Percentiles rank a stretch among this genome's conserved stretches.
Evolutionary conservation across 2,113 vertebrate species (phyloP).

Genomic region (Ochotona curzoniae): DNA sequence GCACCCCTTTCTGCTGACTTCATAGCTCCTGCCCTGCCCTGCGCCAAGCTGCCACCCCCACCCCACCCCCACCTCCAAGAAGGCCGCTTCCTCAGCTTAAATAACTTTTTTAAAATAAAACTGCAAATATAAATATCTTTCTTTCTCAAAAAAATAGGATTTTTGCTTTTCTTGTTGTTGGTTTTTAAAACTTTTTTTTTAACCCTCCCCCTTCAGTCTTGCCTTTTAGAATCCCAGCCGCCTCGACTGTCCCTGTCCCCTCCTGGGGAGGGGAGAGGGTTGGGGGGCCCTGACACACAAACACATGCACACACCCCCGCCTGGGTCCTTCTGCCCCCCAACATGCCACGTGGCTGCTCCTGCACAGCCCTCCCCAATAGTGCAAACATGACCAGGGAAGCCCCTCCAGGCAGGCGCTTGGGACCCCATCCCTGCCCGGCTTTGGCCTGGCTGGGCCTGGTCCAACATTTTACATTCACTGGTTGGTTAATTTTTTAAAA

Average conservation of each 20-base stretch:
- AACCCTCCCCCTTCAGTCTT: conserved; percentile 13
- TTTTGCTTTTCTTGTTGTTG: conserved; percentile 63
- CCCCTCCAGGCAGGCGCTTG: too few relatives aligned
- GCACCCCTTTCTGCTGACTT: neutral
- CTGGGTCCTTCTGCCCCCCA: neutral
- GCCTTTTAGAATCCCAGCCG: conserved; percentile 7
- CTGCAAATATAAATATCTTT: conserved; percentile 86
- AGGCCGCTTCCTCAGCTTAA: conserved; percentile 82
- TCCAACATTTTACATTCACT: conserved; percentile 76
- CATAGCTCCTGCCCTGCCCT: conserved; percentile 63
- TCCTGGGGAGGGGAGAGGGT: neutral
- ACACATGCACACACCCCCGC: conserved; percentile 18
- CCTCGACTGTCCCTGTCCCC: neutral
- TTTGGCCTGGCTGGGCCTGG: conserved; percentile 19
- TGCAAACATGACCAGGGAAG: too few relatives aligned
- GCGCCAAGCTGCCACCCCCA: neutral
- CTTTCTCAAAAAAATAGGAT: conserved; percentile 82
- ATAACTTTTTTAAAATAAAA: conserved; percentile 84
- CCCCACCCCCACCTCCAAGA: conserved; percentile 31
- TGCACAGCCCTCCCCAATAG: too few relatives aligned
- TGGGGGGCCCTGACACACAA: neutral
- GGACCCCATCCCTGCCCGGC: too few relatives aligned
- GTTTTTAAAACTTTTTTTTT: conserved; percentile 35
- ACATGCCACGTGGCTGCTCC: too few relatives aligned
- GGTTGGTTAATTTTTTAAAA: conserved; percentile 32